Evolutionary conservation across 2,113 vertebrate genomes (phyloP).

Genomic region (Carassius gibelio): DNA sequence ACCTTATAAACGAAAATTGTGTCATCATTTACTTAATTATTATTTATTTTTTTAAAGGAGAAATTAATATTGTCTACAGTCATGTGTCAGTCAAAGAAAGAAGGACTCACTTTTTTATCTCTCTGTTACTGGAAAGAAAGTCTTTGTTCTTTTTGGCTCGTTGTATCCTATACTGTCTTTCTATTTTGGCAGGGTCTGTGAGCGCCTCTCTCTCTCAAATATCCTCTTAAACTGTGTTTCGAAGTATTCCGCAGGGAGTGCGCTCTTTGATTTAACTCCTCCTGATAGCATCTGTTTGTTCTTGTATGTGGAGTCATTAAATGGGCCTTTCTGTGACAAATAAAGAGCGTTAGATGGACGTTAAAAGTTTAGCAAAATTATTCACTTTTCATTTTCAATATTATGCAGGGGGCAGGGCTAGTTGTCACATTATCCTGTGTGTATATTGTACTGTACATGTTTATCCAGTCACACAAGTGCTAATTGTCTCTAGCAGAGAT

Average conservation of each 20-base stretch:
- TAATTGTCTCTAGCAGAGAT: not conserved
- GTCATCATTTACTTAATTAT: not conserved
- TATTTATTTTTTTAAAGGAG: too few species aligned
- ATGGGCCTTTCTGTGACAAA: constrained; percentile 72
- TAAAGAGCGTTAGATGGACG: not conserved
- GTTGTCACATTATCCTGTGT: not conserved
- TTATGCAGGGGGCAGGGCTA: not conserved
- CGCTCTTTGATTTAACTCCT: constrained; percentile 72
- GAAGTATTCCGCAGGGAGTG: constrained; percentile 84
- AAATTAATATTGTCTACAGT: too few species aligned
- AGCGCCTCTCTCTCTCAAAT: constrained; percentile 83
- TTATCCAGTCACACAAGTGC: not conserved
- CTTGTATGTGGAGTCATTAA: constrained; percentile 83
- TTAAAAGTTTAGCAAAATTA: not conserved
- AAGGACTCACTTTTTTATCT: constrained; percentile 80
- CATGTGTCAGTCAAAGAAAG: not conserved
- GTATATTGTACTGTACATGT: not conserved
- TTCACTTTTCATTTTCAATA: not conserved
- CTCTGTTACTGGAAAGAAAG: constrained; percentile 81
- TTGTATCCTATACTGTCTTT: constrained; percentile 75
- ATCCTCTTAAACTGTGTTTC: constrained; percentile 78
- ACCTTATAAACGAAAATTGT: not conserved
- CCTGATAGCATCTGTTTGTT: constrained; percentile 81
- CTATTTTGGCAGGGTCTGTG: constrained; percentile 74
- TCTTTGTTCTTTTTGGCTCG: constrained; percentile 85